Conservation (phyloP, 2,888 invertebrate species). For the Gasteruption jaculator region DNA sequence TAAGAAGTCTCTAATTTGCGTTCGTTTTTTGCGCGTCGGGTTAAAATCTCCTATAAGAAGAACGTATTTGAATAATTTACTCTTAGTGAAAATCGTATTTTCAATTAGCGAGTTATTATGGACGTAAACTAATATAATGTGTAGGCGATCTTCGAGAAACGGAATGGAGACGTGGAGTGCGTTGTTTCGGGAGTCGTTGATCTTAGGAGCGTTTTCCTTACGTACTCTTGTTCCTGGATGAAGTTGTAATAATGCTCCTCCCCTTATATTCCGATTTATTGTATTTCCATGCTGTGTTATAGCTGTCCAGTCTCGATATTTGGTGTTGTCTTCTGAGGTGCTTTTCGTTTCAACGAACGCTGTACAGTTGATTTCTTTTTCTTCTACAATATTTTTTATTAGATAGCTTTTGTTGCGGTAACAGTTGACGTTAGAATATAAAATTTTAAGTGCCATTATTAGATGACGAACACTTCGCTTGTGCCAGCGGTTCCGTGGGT, state of each 20-base stretch:
- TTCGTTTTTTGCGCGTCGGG: neutral
- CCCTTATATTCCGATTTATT: conserved; percentile 3
- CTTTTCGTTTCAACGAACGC: conserved; percentile 9
- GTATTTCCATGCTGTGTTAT: neutral
- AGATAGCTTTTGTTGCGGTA: conserved; percentile 4
- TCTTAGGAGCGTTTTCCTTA: conserved; percentile 6
- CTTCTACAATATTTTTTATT: conserved; percentile 7
- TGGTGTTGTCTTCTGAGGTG: neutral
- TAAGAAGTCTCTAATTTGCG: neutral
- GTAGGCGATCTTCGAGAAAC: conserved; percentile 4
- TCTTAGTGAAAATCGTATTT: conserved; percentile 2
- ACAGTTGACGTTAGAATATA: conserved; percentile 8
- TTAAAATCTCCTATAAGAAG: conserved; percentile 6
- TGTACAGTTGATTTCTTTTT: conserved; percentile 6
- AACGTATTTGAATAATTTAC: conserved; percentile 6
- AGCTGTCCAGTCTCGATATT: conserved; percentile 6
- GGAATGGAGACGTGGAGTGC: conserved; percentile 5
- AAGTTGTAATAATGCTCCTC: conserved; percentile 4
- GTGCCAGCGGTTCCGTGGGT: conserved; percentile 1
- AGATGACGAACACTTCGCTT: neutral
- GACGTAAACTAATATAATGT: conserved; percentile 7
- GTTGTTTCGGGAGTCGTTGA: conserved; percentile 6
- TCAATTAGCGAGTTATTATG: neutral
- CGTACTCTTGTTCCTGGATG: neutral
- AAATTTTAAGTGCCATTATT: conserved; percentile 8